Percentiles rank a stretch among this genome's conserved stretches.
Conservation (phyloP, 2,113 vertebrate genomes). For the Cyanistes caeruleus region DNA sequence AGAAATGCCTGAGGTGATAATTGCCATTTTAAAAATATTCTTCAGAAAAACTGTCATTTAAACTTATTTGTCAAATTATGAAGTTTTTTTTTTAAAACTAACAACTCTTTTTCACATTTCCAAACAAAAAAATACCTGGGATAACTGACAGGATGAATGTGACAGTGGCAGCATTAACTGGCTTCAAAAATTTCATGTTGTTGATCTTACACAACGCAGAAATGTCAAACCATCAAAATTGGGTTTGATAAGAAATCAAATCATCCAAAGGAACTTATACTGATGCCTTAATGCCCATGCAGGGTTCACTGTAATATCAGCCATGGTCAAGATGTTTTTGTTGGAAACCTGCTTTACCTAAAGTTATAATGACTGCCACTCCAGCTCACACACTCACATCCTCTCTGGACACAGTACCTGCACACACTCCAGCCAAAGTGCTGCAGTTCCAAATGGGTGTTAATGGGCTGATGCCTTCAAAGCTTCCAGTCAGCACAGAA, state of each 20-base stretch:
- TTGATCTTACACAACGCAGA: not conserved
- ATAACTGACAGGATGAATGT: not conserved
- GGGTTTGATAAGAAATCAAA: not conserved
- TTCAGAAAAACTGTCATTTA: not conserved
- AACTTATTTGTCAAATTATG: not conserved
- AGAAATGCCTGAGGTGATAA: not conserved
- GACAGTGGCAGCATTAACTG: not conserved
- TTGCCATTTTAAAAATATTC: not conserved
- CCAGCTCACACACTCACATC: not conserved
- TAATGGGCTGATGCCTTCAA: conserved; percentile 25
- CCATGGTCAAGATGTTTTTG: fast-evolving
- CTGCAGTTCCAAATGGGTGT: not conserved
- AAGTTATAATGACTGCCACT: not conserved
- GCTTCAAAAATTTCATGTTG: not conserved
- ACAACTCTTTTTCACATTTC: not conserved
- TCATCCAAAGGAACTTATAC: not conserved
- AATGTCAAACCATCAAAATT: not conserved
- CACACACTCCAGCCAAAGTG: not conserved
- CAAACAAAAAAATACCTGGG: not conserved
- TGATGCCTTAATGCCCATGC: not conserved
- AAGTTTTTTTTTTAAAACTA: not conserved
- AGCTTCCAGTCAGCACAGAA: not conserved
- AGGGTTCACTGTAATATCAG: not conserved
- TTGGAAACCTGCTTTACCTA: not conserved
- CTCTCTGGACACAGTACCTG: fast-evolving